Percentiles rank a stretch among this genome's conserved stretches.
Evolutionary conservation across 1,140 invertebrate species (phyloP).

Genomic region (Dysdera silvatica): DNA sequence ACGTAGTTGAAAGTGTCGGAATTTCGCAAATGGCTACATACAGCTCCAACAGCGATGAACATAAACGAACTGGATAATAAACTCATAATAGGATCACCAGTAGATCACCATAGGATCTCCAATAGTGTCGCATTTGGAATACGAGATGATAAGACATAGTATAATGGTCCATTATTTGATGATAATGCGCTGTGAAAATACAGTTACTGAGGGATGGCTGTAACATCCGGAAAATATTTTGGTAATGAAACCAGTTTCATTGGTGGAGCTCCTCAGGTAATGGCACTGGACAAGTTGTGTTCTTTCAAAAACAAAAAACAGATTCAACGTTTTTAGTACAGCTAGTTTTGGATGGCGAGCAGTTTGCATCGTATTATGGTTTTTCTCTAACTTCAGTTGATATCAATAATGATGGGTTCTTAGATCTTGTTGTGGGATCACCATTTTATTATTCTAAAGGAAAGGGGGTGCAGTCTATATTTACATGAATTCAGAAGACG

Average conservation of each 20-base stretch:
- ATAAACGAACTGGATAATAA: too few species aligned
- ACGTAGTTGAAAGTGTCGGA: too few species aligned
- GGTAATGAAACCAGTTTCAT: slow-evolving; percentile 56
- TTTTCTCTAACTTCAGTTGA: slow-evolving; percentile 76
- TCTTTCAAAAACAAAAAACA: slow-evolving; percentile 56
- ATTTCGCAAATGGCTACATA: too few species aligned
- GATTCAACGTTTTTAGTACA: slow-evolving; percentile 29
- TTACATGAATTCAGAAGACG: slow-evolving; percentile 56
- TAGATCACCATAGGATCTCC: slow-evolving; percentile 77
- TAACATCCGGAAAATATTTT: slow-evolving; percentile 65
- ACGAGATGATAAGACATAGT: slow-evolving; percentile 65
- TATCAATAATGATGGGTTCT: slow-evolving; percentile 76
- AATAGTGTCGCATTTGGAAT: slow-evolving; percentile 55
- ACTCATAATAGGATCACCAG: slow-evolving; percentile 73
- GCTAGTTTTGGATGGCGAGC: slow-evolving; percentile 34
- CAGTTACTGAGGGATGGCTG: slow-evolving; percentile 82
- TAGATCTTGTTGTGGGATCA: slow-evolving; percentile 80
- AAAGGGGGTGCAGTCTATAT: slow-evolving; percentile 83
- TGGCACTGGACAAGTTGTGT: slow-evolving; percentile 73
- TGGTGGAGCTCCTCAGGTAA: slow-evolving; percentile 76
- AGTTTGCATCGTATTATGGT: slow-evolving; percentile 57
- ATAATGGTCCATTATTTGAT: slow-evolving; percentile 57
- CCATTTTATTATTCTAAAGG: slow-evolving; percentile 79
- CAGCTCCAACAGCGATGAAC: too few species aligned
- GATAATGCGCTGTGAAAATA: slow-evolving; percentile 71